Conservation (phyloP, 1,140 invertebrate genomes). For the Macrotrachela quadricornifera region DNA sequence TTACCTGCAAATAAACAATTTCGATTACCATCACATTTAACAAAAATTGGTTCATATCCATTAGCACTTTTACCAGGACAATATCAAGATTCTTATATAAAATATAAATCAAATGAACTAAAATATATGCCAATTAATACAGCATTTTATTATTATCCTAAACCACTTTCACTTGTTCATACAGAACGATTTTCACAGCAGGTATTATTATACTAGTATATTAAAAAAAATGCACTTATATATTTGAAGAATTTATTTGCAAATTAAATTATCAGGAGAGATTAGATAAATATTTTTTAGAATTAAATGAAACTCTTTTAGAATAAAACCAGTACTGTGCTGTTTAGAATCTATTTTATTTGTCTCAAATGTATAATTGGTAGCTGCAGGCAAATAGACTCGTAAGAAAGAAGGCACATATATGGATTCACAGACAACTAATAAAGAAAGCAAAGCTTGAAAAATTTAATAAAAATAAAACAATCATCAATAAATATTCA, state of each 20-base stretch:
- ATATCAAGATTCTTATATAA: slow-evolving; percentile 33
- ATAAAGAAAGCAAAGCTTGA: too few species aligned
- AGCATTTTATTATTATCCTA: slow-evolving; percentile 50
- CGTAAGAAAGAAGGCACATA: too few species aligned
- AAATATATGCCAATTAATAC: slow-evolving; percentile 72
- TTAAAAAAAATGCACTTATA: background rate
- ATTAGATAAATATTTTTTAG: background rate
- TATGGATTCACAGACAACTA: too few species aligned
- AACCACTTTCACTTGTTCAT: slow-evolving; percentile 27
- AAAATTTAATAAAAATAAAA: too few species aligned
- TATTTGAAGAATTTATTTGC: background rate
- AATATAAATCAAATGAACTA: slow-evolving; percentile 43
- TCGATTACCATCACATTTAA: slow-evolving; percentile 13
- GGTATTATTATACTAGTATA: background rate
- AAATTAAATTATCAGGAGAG: background rate
- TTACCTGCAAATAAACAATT: background rate
- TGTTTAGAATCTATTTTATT: too few species aligned
- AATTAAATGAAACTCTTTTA: background rate
- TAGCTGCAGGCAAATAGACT: too few species aligned
- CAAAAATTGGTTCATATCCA: slow-evolving; percentile 52
- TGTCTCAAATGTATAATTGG: too few species aligned
- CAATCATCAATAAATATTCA: too few species aligned
- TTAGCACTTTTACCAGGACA: slow-evolving; percentile 74
- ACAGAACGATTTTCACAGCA: background rate
- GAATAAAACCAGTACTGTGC: too few species aligned